phyloP scores from a whole-genome alignment of 2,888 invertebrate genomes.

The Lepidochrysops patricia region DNA sequence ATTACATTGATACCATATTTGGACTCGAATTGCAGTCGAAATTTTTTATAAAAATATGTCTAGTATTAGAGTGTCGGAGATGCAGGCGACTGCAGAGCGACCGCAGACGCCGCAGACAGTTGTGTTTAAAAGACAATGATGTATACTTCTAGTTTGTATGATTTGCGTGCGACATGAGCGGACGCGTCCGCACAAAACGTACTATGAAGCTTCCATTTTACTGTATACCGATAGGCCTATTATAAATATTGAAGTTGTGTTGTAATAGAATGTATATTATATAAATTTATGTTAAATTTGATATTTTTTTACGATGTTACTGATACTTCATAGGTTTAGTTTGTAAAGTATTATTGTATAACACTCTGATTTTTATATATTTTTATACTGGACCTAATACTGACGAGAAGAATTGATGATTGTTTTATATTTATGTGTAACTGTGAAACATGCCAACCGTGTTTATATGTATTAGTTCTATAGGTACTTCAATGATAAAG shows the following conservation, averaged over 20 bases:
- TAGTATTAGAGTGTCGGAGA: neutral
- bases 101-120: neutral
- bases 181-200: neutral
- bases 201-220: conserved; percentile 9
- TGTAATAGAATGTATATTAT: neutral
- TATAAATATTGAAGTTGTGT: conserved; percentile 8
- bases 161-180: neutral
- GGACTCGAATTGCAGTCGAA: neutral
- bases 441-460: neutral
- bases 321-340: conserved; percentile 9
- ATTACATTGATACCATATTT: neutral
- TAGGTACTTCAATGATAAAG: neutral
- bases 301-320: conserved; percentile 10
- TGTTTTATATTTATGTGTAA: neutral
- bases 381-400: neutral
- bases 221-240: neutral
- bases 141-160: conserved; percentile 4
- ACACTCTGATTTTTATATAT: conserved; percentile 9
- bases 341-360: conserved; percentile 9
- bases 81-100: too few species aligned
- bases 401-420: neutral
- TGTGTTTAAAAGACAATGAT: neutral
- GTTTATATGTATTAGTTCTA: neutral
- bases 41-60: neutral
- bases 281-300: conserved; percentile 11